phyloP scores from a whole-genome alignment of 2,797 vertebrate species.

The Diceros bicornis region DNA sequence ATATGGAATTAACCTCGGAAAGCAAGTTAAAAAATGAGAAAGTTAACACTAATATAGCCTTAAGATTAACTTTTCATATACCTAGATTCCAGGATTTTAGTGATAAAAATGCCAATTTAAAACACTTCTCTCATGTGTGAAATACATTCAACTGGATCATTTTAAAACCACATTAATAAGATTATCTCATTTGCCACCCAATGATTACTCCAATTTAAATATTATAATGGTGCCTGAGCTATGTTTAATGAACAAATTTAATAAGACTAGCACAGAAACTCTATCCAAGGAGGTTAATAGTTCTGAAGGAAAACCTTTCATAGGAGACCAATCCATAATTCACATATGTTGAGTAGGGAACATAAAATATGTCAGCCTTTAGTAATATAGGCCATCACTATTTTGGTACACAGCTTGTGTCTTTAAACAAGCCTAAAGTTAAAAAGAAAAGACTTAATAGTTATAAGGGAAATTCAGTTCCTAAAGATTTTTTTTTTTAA shows the following conservation, averaged over 20 bases:
- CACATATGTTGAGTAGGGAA: not conserved
- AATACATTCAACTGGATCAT: constrained; percentile 32
- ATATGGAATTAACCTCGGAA: constrained; percentile 17
- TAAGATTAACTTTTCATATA: constrained; percentile 49
- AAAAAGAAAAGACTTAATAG: constrained; percentile 3
- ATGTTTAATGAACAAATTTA: constrained; percentile 66
- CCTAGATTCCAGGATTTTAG: not conserved
- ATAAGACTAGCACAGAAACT: constrained; percentile 56
- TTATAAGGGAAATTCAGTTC: not conserved
- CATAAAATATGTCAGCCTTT: not conserved
- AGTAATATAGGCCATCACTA: not conserved
- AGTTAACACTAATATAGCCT: constrained; percentile 10
- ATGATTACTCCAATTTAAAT: constrained; percentile 47
- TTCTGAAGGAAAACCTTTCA: constrained; percentile 68
- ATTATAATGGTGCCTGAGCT: constrained; percentile 39
- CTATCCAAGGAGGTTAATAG: constrained; percentile 58
- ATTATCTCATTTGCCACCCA: constrained; percentile 60
- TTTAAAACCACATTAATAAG: constrained; percentile 64
- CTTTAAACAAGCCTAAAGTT: not conserved
- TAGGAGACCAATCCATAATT: not conserved
- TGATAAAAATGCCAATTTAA: constrained; percentile 71
- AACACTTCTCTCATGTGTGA: constrained; percentile 41
- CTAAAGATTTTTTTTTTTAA: not conserved
- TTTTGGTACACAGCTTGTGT: constrained; percentile 24
- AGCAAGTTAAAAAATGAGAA: constrained; percentile 54